Percentiles rank a stretch among this genome's conserved stretches.
Evolutionary conservation across 2,888 invertebrate species (phyloP).

Genomic region (Erebia epiphron): DNA sequence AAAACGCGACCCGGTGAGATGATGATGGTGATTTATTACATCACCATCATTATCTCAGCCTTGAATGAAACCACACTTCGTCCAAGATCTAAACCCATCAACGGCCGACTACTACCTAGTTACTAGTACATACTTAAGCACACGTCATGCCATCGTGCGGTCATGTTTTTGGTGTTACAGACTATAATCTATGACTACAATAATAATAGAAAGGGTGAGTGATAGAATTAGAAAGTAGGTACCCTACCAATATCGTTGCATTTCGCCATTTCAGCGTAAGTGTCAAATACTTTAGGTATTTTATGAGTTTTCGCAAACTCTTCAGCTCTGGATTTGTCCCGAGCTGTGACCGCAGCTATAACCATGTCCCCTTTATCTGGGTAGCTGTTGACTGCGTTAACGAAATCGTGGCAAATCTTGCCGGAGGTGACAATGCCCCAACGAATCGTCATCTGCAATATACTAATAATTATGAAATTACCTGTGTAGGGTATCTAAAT

Average conservation of each 20-base stretch:
- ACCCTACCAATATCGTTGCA: conserved; percentile 88
- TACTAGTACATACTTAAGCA: too few relatives aligned
- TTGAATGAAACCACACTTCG: too few relatives aligned
- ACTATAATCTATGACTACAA: too few relatives aligned
- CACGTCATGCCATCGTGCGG: too few relatives aligned
- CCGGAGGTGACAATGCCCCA: conserved; percentile 95
- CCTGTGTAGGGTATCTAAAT: too few relatives aligned
- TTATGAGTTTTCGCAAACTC: conserved; percentile 88
- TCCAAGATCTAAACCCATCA: too few relatives aligned
- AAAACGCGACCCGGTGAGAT: too few relatives aligned
- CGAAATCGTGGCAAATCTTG: conserved; percentile 93
- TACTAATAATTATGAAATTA: not conserved
- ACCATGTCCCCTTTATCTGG: conserved; percentile 85
- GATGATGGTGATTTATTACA: too few relatives aligned
- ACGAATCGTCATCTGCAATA: conserved; percentile 76
- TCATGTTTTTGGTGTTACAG: too few relatives aligned
- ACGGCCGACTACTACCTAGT: too few relatives aligned
- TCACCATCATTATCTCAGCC: too few relatives aligned
- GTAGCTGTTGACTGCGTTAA: conserved; percentile 85
- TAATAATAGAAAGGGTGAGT: too few relatives aligned
- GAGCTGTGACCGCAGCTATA: conserved; percentile 89
- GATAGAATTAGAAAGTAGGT: not conserved
- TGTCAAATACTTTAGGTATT: conserved; percentile 87
- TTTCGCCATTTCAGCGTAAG: conserved; percentile 88
- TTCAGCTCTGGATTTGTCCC: conserved; percentile 85